phyloP scores from a whole-genome alignment of 2,797 vertebrate species.

The Zenarchopterus dispar region DNA sequence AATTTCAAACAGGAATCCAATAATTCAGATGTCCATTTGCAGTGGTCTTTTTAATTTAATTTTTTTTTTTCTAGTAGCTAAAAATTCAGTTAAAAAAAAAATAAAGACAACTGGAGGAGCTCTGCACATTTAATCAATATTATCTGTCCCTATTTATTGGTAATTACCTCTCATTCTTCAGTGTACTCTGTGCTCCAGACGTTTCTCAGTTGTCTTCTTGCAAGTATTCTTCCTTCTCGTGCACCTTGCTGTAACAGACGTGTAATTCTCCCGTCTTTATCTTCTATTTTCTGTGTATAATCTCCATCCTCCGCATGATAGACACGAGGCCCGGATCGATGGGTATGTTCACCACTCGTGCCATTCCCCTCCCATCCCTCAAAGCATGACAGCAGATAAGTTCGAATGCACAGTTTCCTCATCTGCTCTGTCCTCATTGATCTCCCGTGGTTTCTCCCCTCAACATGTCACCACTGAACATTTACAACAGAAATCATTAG shows the following conservation, averaged over 20 bases:
- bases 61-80: background rate
- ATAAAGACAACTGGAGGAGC: background rate
- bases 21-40: too few relatives aligned
- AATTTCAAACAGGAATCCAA: too few relatives aligned
- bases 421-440: constrained; percentile 4
- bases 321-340: constrained; percentile 83
- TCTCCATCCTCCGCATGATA: constrained; percentile 80
- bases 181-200: constrained; percentile 28
- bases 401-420: background rate
- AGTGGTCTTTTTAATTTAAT: too few relatives aligned
- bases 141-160: background rate
- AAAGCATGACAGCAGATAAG: constrained; percentile 48
- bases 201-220: constrained; percentile 36
- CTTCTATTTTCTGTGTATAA: constrained; percentile 66
- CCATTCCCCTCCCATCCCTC: constrained; percentile 39
- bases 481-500: constrained; percentile 11
- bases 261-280: constrained; percentile 69
- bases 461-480: constrained; percentile 9
- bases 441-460: constrained; percentile 5
- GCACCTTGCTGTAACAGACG: constrained; percentile 45
- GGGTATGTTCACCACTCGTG: constrained; percentile 81
- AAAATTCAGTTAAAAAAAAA: too few relatives aligned
- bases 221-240: constrained; percentile 8
- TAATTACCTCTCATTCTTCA: constrained; percentile 29
- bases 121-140: constrained; percentile 19